A percentile compares a stretch with the other conserved stretches of the same genome.
Evolutionary conservation across 2,113 vertebrate genomes (phyloP).

Genomic region (Corydoras sp.): DNA sequence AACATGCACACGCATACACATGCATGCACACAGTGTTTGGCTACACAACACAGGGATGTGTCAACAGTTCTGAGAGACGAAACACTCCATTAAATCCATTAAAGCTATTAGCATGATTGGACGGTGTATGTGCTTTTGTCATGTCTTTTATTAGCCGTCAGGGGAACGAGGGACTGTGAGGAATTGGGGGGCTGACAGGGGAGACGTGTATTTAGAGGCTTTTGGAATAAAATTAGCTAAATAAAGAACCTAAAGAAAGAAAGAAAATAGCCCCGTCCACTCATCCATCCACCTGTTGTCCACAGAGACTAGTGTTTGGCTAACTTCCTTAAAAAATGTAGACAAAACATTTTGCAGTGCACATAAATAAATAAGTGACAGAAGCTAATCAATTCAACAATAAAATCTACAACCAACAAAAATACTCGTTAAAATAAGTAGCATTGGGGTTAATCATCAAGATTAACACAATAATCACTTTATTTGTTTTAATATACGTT

Average conservation of each 20-base stretch:
- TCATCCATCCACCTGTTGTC: constrained; percentile 55
- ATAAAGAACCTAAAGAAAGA: constrained; percentile 12
- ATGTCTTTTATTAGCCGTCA: constrained; percentile 60
- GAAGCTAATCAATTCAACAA: no score
- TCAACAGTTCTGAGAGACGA: constrained; percentile 59
- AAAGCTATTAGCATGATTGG: constrained; percentile 68
- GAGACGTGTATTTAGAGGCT: constrained; percentile 26
- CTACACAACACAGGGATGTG: constrained; percentile 66
- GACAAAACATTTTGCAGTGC: no score
- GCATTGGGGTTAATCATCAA: background rate
- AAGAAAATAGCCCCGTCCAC: constrained; percentile 28
- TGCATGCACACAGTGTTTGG: constrained; percentile 56
- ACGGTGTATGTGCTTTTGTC: constrained; percentile 53
- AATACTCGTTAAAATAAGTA: no score
- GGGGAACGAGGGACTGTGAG: constrained; percentile 34
- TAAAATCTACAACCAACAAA: no score
- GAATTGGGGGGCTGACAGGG: constrained; percentile 46
- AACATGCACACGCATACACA: constrained; percentile 34
- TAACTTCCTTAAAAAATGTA: no score
- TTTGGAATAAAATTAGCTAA: constrained; percentile 3
- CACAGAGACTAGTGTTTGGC: constrained; percentile 26
- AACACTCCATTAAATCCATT: constrained; percentile 67
- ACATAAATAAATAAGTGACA: no score
- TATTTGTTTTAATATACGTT: background rate
- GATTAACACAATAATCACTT: background rate